phyloP scores from a whole-genome alignment of 2,113 vertebrate species.

The Centropristis striata region DNA sequence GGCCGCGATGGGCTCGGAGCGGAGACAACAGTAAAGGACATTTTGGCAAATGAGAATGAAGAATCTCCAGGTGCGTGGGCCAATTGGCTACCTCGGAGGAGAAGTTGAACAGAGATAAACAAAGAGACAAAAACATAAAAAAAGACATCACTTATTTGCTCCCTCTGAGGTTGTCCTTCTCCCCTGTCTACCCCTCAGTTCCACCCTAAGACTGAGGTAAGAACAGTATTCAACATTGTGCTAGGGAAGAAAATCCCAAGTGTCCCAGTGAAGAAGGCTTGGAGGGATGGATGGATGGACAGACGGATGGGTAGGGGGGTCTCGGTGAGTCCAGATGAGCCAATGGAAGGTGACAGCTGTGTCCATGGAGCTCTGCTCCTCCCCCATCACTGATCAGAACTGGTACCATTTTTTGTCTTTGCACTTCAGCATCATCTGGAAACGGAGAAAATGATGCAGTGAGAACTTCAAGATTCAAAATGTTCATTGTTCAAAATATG shows the following conservation, averaged over 20 bases:
- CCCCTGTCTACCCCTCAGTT: conserved; percentile 86
- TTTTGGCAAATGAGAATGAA: conserved; percentile 88
- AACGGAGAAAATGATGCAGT: conserved; percentile 27
- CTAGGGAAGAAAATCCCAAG: conserved; percentile 90
- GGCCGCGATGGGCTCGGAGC: conserved; percentile 83
- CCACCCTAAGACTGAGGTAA: conserved; percentile 90
- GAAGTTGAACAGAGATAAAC: conserved; percentile 67
- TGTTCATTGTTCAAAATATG: neutral
- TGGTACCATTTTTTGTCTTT: conserved; percentile 99
- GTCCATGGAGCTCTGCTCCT: conserved; percentile 63
- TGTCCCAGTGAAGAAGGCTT: conserved; percentile 85
- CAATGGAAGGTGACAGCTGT: conserved; percentile 69
- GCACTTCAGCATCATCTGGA: conserved; percentile 99
- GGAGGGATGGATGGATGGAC: conserved; percentile 77
- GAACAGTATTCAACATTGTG: conserved; percentile 92
- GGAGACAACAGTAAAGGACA: conserved; percentile 85
- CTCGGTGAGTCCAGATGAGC: conserved; percentile 84
- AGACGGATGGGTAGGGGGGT: conserved; percentile 61
- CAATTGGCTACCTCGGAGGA: conserved; percentile 56
- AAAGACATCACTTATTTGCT: conserved; percentile 65
- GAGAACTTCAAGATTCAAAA: neutral
- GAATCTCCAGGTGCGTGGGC: conserved; percentile 64
- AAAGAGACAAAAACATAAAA: conserved; percentile 45
- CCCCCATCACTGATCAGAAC: conserved; percentile 88
- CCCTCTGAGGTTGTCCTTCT: conserved; percentile 75